Evolutionary conservation across 2,797 vertebrate species (phyloP), one percentile per base, ranked within the genome.

Genomic region (Botia kubotai): DNA sequence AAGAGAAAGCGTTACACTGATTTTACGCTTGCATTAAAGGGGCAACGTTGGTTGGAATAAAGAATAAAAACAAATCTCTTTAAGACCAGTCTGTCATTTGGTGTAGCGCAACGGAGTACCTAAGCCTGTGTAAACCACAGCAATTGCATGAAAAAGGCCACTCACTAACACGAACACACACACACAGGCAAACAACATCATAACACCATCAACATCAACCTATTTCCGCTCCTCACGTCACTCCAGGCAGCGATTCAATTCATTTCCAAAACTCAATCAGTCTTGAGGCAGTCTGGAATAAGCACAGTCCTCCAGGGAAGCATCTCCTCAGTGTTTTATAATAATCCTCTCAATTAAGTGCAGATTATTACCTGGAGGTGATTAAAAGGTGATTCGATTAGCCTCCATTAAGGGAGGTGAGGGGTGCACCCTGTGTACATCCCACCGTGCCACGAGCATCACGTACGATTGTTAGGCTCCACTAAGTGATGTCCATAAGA

Each of bases 351-450:
- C 90, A 91, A 92, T 92, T 91, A 93, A 90, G 86, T 82, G 79
- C 82, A 92, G 90, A 92, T 92, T 92, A 94, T 86, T 85, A 91
- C 91, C 92, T 88, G 85, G 83, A 89, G 90, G 88, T 86, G 84
- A 87, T 87, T 89, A 86, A 90, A 88, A 89, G 89, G 90, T 90
- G 87, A 92, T 91, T 90, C 89, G 87, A 93, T 93, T 93, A 92
- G 92, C 65, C 86, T 87, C 87, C 87, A 74, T 74, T 92, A 89
- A 91, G 82, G 75, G 60, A 76, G 67, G 73, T 29, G 53, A 55
- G 36, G 48, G 46, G 14, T 48, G 12, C 69, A 52, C 21, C 17
- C 26, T 19, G 52, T 66, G 53, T 68, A 39, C 11, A 1, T 65
- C 50, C n/a, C 36, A 52, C 36, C 17, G 43, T 12, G 53, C 55